Conservation (phyloP, 2,888 invertebrate species). For the Myopa tessellatipennis region DNA sequence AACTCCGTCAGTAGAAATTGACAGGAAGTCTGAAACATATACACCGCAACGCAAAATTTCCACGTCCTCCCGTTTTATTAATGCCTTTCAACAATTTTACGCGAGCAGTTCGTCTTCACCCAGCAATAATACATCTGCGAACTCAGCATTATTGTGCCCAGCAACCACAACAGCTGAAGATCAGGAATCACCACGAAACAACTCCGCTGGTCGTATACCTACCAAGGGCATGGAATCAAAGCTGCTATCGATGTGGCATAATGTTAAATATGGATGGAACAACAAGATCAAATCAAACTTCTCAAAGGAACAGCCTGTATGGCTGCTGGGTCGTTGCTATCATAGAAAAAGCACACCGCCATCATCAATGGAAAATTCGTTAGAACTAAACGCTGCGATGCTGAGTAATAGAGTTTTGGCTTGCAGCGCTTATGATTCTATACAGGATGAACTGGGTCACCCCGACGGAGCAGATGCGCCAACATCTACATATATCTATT, state of each 20-base stretch:
- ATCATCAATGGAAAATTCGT: conserved; percentile 69
- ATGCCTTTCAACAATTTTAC: conserved; percentile 66
- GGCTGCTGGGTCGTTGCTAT: conserved; percentile 86
- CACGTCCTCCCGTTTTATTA: conserved; percentile 66
- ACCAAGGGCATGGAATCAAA: conserved; percentile 82
- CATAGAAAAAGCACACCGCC: conserved; percentile 77
- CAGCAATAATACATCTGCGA: conserved; percentile 41
- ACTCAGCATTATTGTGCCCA: background rate
- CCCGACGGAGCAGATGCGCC: background rate
- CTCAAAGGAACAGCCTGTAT: conserved; percentile 89
- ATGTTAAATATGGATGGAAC: conserved; percentile 90
- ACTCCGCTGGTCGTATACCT: conserved; percentile 63
- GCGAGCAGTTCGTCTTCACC: conserved; percentile 48
- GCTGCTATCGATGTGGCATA: conserved; percentile 90
- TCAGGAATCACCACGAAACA: conserved; percentile 49
- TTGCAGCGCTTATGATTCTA: conserved; percentile 57
- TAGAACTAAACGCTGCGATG: conserved; percentile 55
- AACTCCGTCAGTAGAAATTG: background rate
- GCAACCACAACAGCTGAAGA: conserved; percentile 12
- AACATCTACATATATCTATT: conserved; percentile 50
- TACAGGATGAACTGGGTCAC: conserved; percentile 46
- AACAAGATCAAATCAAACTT: conserved; percentile 81
- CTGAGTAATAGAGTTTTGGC: conserved; percentile 41
- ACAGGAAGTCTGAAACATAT: conserved; percentile 49
- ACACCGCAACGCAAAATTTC: conserved; percentile 68